A percentile compares a stretch with the other conserved stretches of the same genome.
These are phyloP conservation scores for Glaucidium brasilianum DNA, from an alignment of 2,113 vertebrate species.

Conservation along the genomic window DNA sequence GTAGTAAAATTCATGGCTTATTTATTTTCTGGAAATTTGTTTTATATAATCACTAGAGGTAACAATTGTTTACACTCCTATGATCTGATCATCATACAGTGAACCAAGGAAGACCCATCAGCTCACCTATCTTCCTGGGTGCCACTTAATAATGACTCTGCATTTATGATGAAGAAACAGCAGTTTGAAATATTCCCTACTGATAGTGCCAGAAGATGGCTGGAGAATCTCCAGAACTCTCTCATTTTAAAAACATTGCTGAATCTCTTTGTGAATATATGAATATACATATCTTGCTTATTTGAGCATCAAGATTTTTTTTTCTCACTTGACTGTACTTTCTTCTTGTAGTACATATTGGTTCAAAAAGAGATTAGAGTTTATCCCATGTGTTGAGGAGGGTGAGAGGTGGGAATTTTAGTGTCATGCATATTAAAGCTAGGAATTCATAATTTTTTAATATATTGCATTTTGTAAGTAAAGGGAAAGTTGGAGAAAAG, in stretches of 20 bases:
- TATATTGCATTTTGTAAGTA: neutral
- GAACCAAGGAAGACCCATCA: neutral
- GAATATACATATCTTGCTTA: slow-evolving; percentile 27
- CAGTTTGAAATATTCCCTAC: slow-evolving; percentile 18
- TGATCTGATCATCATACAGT: neutral
- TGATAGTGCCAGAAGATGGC: slow-evolving; percentile 19
- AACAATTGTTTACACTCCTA: neutral
- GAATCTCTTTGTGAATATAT: slow-evolving; percentile 30
- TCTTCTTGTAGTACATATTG: neutral
- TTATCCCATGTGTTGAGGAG: neutral
- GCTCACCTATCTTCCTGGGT: neutral
- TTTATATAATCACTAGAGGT: neutral
- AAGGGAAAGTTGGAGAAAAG: neutral
- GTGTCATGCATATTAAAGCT: neutral
- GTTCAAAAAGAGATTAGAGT: neutral
- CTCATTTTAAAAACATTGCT: slow-evolving; percentile 41
- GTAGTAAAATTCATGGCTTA: neutral
- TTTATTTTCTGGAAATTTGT: neutral
- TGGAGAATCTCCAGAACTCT: slow-evolving; percentile 31
- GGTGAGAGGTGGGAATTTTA: neutral
- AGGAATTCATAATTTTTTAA: neutral
- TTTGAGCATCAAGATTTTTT: neutral
- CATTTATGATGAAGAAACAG: slow-evolving; percentile 9
- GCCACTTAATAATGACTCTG: slow-evolving; percentile 15
- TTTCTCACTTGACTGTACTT: slow-evolving; percentile 39